phyloP scores from a whole-genome alignment of 37 sponge, comb jelly and placozoan species.

The Haliclona indistincta region DNA sequence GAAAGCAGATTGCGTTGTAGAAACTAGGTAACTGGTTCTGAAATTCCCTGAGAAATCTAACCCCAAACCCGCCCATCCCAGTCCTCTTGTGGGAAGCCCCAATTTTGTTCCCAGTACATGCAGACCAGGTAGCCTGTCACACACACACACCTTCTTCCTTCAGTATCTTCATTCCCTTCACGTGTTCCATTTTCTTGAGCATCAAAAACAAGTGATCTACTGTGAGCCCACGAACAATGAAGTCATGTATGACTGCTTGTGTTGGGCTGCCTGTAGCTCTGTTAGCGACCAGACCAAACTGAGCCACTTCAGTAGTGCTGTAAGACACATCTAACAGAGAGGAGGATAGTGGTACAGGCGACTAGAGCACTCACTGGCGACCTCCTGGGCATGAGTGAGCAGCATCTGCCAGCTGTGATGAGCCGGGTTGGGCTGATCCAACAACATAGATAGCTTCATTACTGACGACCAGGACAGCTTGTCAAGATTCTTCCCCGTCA shows the following conservation, averaged over 20 bases:
- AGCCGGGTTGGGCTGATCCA: slow-evolving; percentile 12
- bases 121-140: no score
- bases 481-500: slow-evolving; percentile 15
- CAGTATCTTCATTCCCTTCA: slow-evolving; percentile 36
- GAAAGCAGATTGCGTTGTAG: no score
- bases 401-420: slow-evolving; percentile 26
- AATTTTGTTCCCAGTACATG: no score
- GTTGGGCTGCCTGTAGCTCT: slow-evolving; percentile 43
- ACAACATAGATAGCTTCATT: slow-evolving; percentile 12
- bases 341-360: not conserved
- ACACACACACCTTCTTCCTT: slow-evolving; percentile 31
- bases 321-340: slow-evolving; percentile 15
- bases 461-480: slow-evolving; percentile 19
- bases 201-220: slow-evolving; percentile 44
- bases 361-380: not conserved
- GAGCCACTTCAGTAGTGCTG: slow-evolving; percentile 16
- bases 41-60: no score
- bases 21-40: no score
- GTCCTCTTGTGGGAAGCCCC: no score
- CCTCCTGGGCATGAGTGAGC: slow-evolving; percentile 7
- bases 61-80: no score
- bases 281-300: slow-evolving; percentile 33
- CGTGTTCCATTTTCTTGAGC: slow-evolving; percentile 35
- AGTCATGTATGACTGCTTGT: slow-evolving; percentile 39
- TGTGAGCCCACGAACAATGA: slow-evolving; percentile 34